Evolutionary conservation across 1,140 invertebrate species (phyloP).

Genomic region (Cepaea nemoralis): DNA sequence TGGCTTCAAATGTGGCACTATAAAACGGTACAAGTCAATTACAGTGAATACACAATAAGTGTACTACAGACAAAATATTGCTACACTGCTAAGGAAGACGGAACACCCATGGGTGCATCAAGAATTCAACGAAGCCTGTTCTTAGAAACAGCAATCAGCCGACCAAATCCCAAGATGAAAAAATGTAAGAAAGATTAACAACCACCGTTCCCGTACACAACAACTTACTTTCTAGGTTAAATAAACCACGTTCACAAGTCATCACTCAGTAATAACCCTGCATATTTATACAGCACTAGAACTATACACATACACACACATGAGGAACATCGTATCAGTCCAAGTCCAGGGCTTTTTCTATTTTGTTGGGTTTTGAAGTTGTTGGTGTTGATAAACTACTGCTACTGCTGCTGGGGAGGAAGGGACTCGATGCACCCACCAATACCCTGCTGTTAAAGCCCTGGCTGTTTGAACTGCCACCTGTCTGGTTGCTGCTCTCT

Average conservation of each 20-base stretch:
- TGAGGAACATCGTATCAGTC: neutral
- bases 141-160: too few relatives aligned
- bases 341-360: constrained; percentile 22
- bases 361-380: neutral
- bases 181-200: too few relatives aligned
- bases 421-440: neutral
- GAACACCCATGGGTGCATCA: too few relatives aligned
- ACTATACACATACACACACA: neutral
- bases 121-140: too few relatives aligned
- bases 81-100: too few relatives aligned
- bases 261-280: neutral
- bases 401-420: neutral
- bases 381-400: neutral
- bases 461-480: too few relatives aligned
- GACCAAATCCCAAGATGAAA: too few relatives aligned
- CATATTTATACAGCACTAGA: neutral
- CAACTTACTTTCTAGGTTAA: neutral
- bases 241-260: neutral
- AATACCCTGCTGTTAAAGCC: neutral
- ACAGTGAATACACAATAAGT: too few relatives aligned
- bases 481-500: neutral
- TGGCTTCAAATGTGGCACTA: too few relatives aligned
- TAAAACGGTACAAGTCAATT: too few relatives aligned
- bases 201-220: too few relatives aligned
- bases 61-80: too few relatives aligned